Evolutionary conservation across 2,797 vertebrate species (phyloP).

Genomic region (Hafferia zeledoni): DNA sequence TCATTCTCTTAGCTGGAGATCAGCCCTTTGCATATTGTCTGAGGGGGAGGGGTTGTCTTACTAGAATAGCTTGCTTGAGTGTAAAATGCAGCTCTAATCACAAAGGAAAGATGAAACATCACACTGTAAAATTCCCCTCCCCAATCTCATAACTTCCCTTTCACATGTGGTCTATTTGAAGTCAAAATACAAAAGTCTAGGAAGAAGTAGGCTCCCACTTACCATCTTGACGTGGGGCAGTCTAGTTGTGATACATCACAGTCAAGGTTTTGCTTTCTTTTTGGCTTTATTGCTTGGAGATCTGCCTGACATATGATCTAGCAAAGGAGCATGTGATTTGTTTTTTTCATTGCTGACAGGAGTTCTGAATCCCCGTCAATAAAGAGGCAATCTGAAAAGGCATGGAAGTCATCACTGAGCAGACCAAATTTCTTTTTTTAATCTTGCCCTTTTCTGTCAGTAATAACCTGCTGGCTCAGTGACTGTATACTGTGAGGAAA

Average conservation of each 20-base stretch:
- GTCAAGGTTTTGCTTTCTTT: constrained; percentile 23
- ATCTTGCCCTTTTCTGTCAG: constrained; percentile 8
- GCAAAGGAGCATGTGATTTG: background rate
- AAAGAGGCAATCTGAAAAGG: background rate
- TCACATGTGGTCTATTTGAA: constrained; percentile 61
- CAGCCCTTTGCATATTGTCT: constrained; percentile 39
- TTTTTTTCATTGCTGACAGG: background rate
- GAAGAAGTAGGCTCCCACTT: constrained; percentile 7
- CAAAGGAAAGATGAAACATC: constrained; percentile 41
- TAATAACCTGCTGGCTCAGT: constrained; percentile 19
- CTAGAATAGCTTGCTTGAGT: constrained; percentile 51
- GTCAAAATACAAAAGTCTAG: constrained; percentile 40
- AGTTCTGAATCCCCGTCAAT: background rate
- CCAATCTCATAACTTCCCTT: constrained; percentile 21
- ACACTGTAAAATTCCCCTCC: background rate
- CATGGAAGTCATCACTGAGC: background rate
- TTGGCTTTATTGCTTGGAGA: background rate
- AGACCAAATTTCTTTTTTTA: background rate
- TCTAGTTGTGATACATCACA: background rate
- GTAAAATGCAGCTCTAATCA: constrained; percentile 44
- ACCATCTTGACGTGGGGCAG: background rate
- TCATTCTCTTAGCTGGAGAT: constrained; percentile 17
- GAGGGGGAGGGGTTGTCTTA: constrained; percentile 22
- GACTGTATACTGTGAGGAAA: background rate
- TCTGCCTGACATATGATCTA: background rate